Evolutionary conservation across 2,113 vertebrate genomes (phyloP), one percentile per base, ranked within the genome.

Genomic region (Amblyopsis rosae): DNA sequence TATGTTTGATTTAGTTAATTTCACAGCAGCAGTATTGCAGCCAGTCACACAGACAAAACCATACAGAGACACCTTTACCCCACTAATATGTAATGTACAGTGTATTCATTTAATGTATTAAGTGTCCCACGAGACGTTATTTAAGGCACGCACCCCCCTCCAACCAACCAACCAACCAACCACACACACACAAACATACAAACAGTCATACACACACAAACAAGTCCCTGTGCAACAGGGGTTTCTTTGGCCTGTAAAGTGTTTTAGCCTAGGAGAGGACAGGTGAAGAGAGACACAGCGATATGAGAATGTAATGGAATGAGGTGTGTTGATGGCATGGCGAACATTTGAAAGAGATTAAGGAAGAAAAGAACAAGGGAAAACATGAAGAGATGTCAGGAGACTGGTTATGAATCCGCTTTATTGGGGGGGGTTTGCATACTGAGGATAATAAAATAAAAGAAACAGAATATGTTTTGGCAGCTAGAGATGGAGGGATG

Each of bases 371-470:
- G 13, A 15, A 51, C 3, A 11, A 51, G 49, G 49, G 11, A 51
- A 10, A 15, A 15, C 0, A 51, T 12, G 53, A 17, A 15, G 55
- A 67, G 62, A 75, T 69, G 70, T 85, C 80, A 79, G 55, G 73
- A 54, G 53, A 53, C 56, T 33, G 69, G 62, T 54, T 64, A 67
- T 62, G 79, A 76, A 83, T 87, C 51, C 63, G 4, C 15, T 49
- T 19, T n/a, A 76, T 19, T 46, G 9, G 58, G 49, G 12, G 13
- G 16, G 55, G 64, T n/a, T n/a, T 58, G 33, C 67, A 62, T 65
- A 26, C 35, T 16, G 61, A 80, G 70, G 78, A 73, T 80, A 77
- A 84, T 89, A 79, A 87, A 84, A 72, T 72, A 82, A 84, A 83
- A 80, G 73, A 76, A 76, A 72, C 54, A 76, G 49, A 82, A 77